Percentiles rank a stretch among this genome's conserved stretches.
These are phyloP conservation scores for Tethya wilhelma DNA, from an alignment of 37 sponge, comb jelly and placozoan genomes.

Conservation along the genomic window DNA sequence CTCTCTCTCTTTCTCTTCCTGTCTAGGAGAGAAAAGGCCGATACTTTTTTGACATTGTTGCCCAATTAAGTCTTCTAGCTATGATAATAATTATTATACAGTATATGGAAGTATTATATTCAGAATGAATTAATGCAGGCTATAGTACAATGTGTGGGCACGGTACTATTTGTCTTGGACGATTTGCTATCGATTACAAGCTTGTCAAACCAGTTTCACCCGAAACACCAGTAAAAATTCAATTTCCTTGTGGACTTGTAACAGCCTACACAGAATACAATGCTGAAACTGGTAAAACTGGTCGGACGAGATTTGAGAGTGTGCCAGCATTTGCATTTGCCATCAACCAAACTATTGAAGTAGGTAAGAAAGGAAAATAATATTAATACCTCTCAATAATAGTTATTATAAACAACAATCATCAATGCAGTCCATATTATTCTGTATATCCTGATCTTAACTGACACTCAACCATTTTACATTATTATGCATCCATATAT, in stretches of 20 bases:
- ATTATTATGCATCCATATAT: neutral
- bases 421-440: neutral
- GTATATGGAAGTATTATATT: neutral
- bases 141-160: constrained; percentile 97
- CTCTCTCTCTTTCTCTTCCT: no score
- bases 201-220: constrained; percentile 70
- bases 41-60: no score
- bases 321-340: constrained; percentile 79
- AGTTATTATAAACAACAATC: neutral
- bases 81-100: no score
- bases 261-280: constrained; percentile 62
- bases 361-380: neutral
- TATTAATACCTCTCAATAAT: neutral
- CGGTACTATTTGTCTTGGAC: constrained; percentile 83
- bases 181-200: constrained; percentile 85
- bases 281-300: constrained; percentile 35
- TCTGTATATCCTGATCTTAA: neutral
- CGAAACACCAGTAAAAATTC: constrained; percentile 81
- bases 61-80: no score
- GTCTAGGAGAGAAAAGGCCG: no score
- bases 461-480: neutral
- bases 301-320: constrained; percentile 71
- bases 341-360: constrained; percentile 48
- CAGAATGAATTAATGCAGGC: constrained; percentile 37
- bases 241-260: constrained; percentile 93